Base-by-base conservation (phyloP, 2,888 invertebrate genomes). In the Agrotis segetum region DNA sequence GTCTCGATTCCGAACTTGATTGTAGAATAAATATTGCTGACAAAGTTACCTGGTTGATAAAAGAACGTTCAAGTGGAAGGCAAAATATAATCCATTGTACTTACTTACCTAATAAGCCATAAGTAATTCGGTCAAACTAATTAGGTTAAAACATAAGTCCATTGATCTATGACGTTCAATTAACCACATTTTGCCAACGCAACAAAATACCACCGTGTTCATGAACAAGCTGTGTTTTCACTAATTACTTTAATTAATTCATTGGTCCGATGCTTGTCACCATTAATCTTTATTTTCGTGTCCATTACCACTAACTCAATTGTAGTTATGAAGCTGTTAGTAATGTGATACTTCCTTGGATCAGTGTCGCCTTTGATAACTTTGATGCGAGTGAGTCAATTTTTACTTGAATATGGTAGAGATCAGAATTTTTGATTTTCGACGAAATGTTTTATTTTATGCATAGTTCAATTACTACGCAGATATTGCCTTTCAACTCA, bases 191-290 rank as follows among this genome's bases (percentile, higher is more conserved):
- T 58, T 69, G 50, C 21, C 21, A 47, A 50, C 16, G 34, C 61
- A 66, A 56, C 52, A 55, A 64, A 62, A 59, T 66, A 55, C 64
- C 40, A 9, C 49, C 24, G 46, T 46, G 50, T 55, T 66, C 56
- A 47, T 34, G 63, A 61, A 59, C 66, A 68, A 52, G 50, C 62
- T 16, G 56, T 49, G 52, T 79, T 77, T 70, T 59, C 72, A 72
- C 74, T 85, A 74, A 83, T 85, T 77, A 85, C 56, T 11, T 80
- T 74, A 77, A 77, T 77, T 58, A 70, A 71, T 61, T 71, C 69
- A 65, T 72, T 47, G 24, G 24, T 17, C 52, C 34, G 17, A 62
- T 56, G 34, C 46, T 47, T 79, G 66, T 67, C 58, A 67, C 62
- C 44, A 67, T 79, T 67, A 72, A 79, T 80, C 63, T 68, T 71